Base-by-base conservation (phyloP, 2,888 invertebrate genomes). In the Mesochorus sp. region DNA sequence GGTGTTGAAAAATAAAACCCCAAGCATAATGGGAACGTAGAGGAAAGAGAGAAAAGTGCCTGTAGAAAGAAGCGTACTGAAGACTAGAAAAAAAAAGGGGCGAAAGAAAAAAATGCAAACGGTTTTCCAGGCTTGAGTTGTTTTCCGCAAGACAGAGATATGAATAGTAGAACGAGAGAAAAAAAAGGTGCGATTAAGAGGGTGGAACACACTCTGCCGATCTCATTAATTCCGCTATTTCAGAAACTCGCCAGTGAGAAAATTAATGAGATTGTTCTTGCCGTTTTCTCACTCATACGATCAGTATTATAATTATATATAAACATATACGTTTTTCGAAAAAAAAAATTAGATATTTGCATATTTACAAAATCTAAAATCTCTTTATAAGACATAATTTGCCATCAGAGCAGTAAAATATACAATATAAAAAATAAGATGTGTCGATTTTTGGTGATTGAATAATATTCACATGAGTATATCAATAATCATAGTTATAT, bases 241-340 rank as follows among this genome's bases (percentile, higher is more conserved):
- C 70, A 26, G 14, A 31, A 70, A 39, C 53, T 79, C 51, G n/a
- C 66, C 28, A 57, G 57, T 17, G 42, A 72, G 64, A 64, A 57
- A 70, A 68, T 70, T 68, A 78, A 78, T 70, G 68, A 70, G 76
- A 78, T 74, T 78, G 64, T 78, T 78, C 64, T 55, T 42, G 0
- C 62, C 57, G 24, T 26, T 62, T 44, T 49, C 57, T 31, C 14
- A 39, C 37, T 44, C 55, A 64, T 55, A 19, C n/a, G 55, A 44
- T 28, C 44, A 28, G 66, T 12, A 49, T n/a, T 34, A 24, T 5
- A 37, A 3, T 17, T 10, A 37, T 24, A n/a, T 14, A 49, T 42
- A 21, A 3, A 34, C 49, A 21, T n/a, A 42, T 59, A 21, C 47
- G 34, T 47, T 14, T 37, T n/a, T n/a, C n/a, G n/a, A n/a, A n/a